These are phyloP conservation scores for Galago senegalensis DNA, from an alignment of 2,797 vertebrate species.

Conservation along the genomic window DNA sequence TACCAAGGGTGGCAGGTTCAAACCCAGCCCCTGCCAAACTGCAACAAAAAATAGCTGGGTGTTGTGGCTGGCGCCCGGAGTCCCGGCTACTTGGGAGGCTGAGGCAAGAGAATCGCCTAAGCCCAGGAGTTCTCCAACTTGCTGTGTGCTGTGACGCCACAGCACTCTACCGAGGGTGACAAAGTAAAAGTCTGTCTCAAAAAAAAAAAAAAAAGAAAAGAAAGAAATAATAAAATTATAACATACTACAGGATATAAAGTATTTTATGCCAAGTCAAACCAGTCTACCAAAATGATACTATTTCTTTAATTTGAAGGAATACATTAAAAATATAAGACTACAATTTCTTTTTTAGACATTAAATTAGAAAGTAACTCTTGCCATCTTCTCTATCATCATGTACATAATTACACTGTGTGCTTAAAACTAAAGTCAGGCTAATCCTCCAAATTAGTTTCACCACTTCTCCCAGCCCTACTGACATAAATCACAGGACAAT, in stretches of 20 bases:
- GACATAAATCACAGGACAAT: background rate
- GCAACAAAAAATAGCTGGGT: too few species aligned
- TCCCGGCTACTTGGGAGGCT: too few species aligned
- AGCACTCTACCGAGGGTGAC: too few species aligned
- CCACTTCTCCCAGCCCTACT: background rate
- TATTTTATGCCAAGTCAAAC: conserved; percentile 40
- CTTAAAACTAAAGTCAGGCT: background rate
- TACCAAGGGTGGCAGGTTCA: too few species aligned
- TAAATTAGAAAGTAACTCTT: background rate
- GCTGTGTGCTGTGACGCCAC: too few species aligned
- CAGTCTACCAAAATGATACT: background rate
- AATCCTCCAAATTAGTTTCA: background rate
- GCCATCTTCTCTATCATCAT: background rate
- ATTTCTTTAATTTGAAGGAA: background rate
- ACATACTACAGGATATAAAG: background rate
- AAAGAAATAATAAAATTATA: too few species aligned
- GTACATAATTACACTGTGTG: background rate
- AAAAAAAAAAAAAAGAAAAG: too few species aligned
- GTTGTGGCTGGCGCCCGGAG: too few species aligned
- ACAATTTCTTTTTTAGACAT: background rate
- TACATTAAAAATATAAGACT: conserved; percentile 14
- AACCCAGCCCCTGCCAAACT: too few species aligned
- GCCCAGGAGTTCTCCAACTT: too few species aligned
- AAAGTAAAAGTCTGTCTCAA: too few species aligned
- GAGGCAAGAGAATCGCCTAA: too few species aligned